Base-by-base conservation (phyloP, 2,797 vertebrate genomes). In the Pipistrellus nathusii region DNA sequence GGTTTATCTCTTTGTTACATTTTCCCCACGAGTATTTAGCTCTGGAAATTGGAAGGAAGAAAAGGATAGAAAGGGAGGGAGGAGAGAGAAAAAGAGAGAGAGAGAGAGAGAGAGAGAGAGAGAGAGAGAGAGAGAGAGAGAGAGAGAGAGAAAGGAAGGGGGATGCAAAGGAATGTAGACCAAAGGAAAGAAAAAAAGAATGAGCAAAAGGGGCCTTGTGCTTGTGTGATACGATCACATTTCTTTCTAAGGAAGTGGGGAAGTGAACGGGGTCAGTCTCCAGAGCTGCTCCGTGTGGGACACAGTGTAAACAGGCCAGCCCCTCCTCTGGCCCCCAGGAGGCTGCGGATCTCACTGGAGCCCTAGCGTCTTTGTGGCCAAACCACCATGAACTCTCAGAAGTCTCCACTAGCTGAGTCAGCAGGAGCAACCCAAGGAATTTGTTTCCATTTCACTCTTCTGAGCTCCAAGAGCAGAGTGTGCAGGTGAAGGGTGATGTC, bases 241-340 rank as follows among this genome's bases (percentile, higher is more conserved):
- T 97, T 96, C 88, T 96, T 88, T 95, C 78, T 91, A 90, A 95
- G 95, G 95, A 98, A 97, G 53, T 55, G 53, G 53, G 53, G 53
- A 55, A 55, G 20, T 71, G 55, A 94, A 94, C 85, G 81, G 35
- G 92, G 87, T 97, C 95, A 64, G 30, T 90, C 90, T 97, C 96
- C 93, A 97, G 96, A 97, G 97, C 97, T 98, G 93, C 95, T 95
- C 96, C 97, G 97, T 98, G 91, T 97, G 76, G 88, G 96, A 96
- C 93, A 81, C 94, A 96, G 80, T 88, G 72, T 97, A 97, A 98
- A 97, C 93, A 97, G 95, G 87, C 76, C 76, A 0, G 4, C 83
- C 46, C 85, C 90, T 57, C 81, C 88, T 68, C 85, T 88, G 94
- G 88, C 38, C 84, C 89, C 94, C 72, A 93, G 88, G 85, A 95